phyloP scores from a whole-genome alignment of 2,888 invertebrate genomes.

The Athalia circularis region DNA sequence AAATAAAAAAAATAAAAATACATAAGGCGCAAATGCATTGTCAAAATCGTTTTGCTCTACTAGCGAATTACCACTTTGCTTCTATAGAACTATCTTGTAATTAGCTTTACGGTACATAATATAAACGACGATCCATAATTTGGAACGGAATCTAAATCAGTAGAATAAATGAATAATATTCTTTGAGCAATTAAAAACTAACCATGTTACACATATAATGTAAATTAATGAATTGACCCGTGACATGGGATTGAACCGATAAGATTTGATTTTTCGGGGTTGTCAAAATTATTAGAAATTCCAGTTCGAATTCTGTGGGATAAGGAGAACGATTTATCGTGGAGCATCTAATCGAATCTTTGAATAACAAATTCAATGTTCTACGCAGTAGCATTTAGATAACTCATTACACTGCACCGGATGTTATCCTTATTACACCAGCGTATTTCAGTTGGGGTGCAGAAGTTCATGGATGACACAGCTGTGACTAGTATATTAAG shows the following conservation, averaged over 20 bases:
- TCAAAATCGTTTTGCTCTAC: slow-evolving; percentile 26
- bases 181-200: too few species aligned
- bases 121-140: background rate
- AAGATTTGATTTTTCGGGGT: background rate
- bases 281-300: background rate
- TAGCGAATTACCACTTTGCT: background rate
- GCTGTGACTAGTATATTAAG: background rate
- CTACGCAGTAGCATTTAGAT: background rate
- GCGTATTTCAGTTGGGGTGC: background rate
- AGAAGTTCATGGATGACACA: background rate
- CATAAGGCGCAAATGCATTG: slow-evolving; percentile 15
- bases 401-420: background rate
- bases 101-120: background rate
- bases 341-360: too few species aligned
- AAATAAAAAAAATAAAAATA: background rate
- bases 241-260: too few species aligned
- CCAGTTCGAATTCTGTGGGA: background rate
- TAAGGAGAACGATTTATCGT: background rate
- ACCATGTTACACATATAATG: too few species aligned
- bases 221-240: too few species aligned
- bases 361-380: background rate
- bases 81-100: background rate
- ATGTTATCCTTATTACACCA: slow-evolving; percentile 1
- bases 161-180: too few species aligned
- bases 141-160: too few species aligned